Evolutionary conservation across 2,888 invertebrate genomes (phyloP), one percentile per base, ranked within the genome.

Genomic region (Dryobotodes eremita): DNA sequence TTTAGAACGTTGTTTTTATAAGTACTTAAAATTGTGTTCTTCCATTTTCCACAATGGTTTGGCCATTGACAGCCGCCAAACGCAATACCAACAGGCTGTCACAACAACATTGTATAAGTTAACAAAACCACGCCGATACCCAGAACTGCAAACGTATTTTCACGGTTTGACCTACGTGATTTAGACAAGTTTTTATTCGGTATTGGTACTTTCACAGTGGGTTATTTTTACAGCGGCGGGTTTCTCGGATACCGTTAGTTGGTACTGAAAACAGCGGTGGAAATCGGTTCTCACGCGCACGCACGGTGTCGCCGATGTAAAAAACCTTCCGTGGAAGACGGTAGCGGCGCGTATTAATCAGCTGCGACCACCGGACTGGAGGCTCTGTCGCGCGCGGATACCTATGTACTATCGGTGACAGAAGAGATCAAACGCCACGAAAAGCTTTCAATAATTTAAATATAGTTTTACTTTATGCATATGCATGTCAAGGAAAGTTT

Each of bases 201-300:
- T 80, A 83, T 80, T 86, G 80, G 78, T 86, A 85, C 87, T 89
- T 90, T 89, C 86, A 84, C 85, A 86, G 86, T 82, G 71, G 69
- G 36, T 82, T 86, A 77, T 83, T 70, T 36, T 86, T 80, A 77
- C 82, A 85, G 88, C 75, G 66, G 66, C 71, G 57, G 48, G 72
- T 82, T 61, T 64, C 48, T 61, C 61, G 66, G 79, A 68, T 83
- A 87, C 92, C 88, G 91, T 92, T 92, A 90, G 78, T 17, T 78
- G 77, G 75, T 80, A 86, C 89, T 88, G 87, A 89, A 89, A 86
- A 84, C 76, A 61, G 77, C 79, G 83, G 50, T 87, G 86, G 90
- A 91, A 94, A 93, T 95, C 90, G 93, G 94, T 95, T 96, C 96
- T 95, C 96, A 96, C 96, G 95, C 94, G 94, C 95, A 94, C 94